A percentile compares a stretch with the other conserved stretches of the same genome.
Conservation (phyloP, 2,888 invertebrate species). For the Oligia latruncula region DNA sequence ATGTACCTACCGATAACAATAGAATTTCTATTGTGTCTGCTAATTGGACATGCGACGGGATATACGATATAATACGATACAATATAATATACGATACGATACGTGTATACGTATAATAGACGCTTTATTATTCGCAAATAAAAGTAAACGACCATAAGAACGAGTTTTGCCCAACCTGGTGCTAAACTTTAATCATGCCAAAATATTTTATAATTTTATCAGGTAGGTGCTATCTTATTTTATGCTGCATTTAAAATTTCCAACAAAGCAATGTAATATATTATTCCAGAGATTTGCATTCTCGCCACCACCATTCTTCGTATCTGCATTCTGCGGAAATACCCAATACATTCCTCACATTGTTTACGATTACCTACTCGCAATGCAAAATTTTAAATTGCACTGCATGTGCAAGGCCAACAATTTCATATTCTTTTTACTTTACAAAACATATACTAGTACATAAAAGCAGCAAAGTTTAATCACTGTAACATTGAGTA, state of each 20-base stretch:
- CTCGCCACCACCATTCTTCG: conserved; percentile 21
- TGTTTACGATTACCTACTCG: conserved; percentile 51
- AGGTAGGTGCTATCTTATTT: conserved; percentile 26
- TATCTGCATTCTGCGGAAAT: conserved; percentile 60
- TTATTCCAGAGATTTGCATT: conserved; percentile 52
- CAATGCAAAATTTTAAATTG: conserved; percentile 14
- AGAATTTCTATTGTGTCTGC: too few relatives aligned
- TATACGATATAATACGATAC: too few relatives aligned
- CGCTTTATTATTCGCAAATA: background rate
- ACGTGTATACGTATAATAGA: too few relatives aligned
- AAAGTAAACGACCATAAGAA: background rate
- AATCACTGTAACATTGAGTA: background rate
- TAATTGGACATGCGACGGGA: too few relatives aligned
- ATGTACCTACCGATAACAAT: too few relatives aligned
- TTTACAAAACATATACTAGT: background rate
- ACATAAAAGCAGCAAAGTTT: background rate
- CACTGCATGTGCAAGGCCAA: background rate
- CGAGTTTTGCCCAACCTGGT: background rate
- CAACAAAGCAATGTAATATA: conserved; percentile 31
- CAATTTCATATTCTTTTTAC: conserved; percentile 17
- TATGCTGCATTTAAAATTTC: conserved; percentile 43
- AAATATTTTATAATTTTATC: conserved; percentile 18
- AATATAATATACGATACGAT: too few relatives aligned
- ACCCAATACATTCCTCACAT: conserved; percentile 63
- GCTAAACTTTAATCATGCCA: conserved; percentile 9